A percentile compares a stretch with the other conserved stretches of the same genome.
Evolutionary conservation across 2,888 invertebrate genomes (phyloP).

Genomic region (Cataglyphis livida): DNA sequence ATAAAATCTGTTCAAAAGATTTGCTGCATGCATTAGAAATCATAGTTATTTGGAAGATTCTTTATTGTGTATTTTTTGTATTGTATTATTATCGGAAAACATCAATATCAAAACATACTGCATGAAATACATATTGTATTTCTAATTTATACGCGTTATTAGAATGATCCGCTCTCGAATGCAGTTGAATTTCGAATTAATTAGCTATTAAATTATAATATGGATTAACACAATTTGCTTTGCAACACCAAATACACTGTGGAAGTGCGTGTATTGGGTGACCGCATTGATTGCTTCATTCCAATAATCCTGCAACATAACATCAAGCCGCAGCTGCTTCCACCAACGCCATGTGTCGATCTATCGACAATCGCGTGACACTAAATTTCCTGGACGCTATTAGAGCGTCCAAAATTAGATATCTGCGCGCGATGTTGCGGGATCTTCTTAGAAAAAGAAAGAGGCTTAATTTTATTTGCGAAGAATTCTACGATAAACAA

Average conservation of each 20-base stretch:
- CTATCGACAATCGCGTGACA: constrained; percentile 28
- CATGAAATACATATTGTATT: neutral
- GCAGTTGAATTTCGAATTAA: constrained; percentile 27
- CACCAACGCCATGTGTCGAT: constrained; percentile 34
- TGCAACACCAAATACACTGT: constrained; percentile 32
- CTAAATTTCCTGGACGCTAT: constrained; percentile 32
- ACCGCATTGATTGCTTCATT: constrained; percentile 45
- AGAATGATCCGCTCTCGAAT: neutral
- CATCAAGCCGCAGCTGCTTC: constrained; percentile 42
- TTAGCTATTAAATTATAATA: constrained; percentile 45
- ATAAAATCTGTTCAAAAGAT: neutral
- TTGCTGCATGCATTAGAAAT: neutral
- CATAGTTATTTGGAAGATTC: neutral
- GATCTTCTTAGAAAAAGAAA: neutral
- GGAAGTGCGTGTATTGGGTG: constrained; percentile 42
- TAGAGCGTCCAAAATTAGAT: constrained; percentile 14
- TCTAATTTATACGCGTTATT: constrained; percentile 16
- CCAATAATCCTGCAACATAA: constrained; percentile 41
- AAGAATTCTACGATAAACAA: constrained; percentile 19
- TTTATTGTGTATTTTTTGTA: neutral
- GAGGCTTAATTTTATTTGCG: constrained; percentile 13
- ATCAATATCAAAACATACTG: neutral
- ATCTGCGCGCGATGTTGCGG: neutral
- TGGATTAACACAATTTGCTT: constrained; percentile 39
- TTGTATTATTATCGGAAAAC: neutral